These are phyloP conservation scores for Bursaphelenchus okinawaensis DNA, from an alignment of 2,888 invertebrate species.

Conservation along the genomic window DNA sequence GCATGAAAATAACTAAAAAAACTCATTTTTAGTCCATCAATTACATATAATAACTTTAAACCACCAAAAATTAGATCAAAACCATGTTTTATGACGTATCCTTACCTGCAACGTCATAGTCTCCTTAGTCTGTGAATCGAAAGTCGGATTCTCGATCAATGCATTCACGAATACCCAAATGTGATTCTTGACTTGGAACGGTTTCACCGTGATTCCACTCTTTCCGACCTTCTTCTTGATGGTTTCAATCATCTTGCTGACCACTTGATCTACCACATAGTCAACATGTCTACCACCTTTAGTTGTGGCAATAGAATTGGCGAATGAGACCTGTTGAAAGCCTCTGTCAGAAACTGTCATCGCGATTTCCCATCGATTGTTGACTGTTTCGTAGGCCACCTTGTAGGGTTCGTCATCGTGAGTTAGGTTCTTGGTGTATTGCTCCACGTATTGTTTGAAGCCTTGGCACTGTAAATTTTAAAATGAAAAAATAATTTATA, in stretches of 20 bases:
- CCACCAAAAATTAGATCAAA: not conserved
- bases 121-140: slow-evolving; percentile 99
- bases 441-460: slow-evolving; percentile 91
- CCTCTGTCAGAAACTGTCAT: slow-evolving; percentile 77
- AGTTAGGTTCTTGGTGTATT: slow-evolving; percentile 79
- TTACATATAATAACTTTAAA: not conserved
- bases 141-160: slow-evolving; percentile 95
- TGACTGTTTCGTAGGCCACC: slow-evolving; percentile 73
- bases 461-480: slow-evolving; percentile 66
- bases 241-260: slow-evolving; percentile 79
- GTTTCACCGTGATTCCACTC: slow-evolving; percentile 80
- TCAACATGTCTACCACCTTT: slow-evolving; percentile 98
- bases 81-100: no score
- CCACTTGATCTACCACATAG: slow-evolving; percentile 80
- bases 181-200: slow-evolving; percentile 89
- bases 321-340: slow-evolving; percentile 96
- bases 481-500: not conserved
- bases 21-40: no score
- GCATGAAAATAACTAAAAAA: no score
- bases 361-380: slow-evolving; percentile 91
- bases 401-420: slow-evolving; percentile 73
- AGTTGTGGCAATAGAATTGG: slow-evolving; percentile 95
- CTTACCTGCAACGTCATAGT: slow-evolving; percentile 84
- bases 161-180: slow-evolving; percentile 97
- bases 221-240: slow-evolving; percentile 82